Conservation (phyloP, 2,888 invertebrate genomes). For the Limnephilus marmoratus region DNA sequence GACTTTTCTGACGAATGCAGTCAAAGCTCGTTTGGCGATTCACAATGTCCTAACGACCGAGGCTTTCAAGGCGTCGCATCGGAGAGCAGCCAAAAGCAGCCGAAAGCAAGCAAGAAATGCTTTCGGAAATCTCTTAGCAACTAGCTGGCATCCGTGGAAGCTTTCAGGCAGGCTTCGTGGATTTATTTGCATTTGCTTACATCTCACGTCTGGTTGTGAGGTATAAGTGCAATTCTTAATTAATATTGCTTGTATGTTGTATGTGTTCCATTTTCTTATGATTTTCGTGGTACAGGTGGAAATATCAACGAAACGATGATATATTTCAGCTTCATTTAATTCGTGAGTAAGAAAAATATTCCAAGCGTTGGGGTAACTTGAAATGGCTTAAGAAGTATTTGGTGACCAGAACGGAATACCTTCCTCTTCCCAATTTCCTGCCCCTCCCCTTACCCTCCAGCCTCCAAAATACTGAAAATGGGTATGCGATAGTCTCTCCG, state of each 20-base stretch:
- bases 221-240: background rate
- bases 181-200: background rate
- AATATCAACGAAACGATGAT: too few relatives aligned
- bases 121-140: background rate
- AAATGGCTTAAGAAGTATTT: too few relatives aligned
- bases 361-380: too few relatives aligned
- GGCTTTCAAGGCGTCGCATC: background rate
- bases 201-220: background rate
- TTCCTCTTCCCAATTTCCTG: too few relatives aligned
- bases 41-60: conserved; percentile 27
- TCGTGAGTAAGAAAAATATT: too few relatives aligned
- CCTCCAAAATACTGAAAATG: too few relatives aligned
- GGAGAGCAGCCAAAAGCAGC: background rate
- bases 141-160: background rate
- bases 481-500: too few relatives aligned
- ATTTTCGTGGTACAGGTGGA: background rate
- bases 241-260: background rate
- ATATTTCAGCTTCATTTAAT: too few relatives aligned
- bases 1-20: conserved; percentile 15
- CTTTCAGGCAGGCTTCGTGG: background rate
- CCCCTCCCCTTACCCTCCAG: too few relatives aligned
- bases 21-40: conserved; percentile 8
- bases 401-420: too few relatives aligned
- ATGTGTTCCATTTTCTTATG: background rate
- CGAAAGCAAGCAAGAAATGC: background rate